Evolutionary conservation across 2,113 vertebrate genomes (phyloP).

Genomic region (Neotoma lepida): DNA sequence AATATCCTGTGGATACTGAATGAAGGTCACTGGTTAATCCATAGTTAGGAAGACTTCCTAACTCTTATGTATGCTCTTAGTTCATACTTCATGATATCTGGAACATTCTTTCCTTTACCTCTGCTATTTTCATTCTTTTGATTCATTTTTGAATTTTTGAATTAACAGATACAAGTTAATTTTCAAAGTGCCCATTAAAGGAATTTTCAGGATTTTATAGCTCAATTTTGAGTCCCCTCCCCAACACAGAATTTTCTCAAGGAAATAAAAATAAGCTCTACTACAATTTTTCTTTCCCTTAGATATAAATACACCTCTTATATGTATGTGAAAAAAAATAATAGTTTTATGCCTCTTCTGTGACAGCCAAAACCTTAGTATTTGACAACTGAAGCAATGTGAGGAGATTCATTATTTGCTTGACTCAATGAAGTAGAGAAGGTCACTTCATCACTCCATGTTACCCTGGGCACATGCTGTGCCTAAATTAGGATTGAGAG

Average conservation of each 20-base stretch:
- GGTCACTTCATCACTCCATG: constrained; percentile 90
- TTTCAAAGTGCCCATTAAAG: constrained; percentile 86
- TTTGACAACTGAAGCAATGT: constrained; percentile 93
- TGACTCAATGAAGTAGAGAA: constrained; percentile 93
- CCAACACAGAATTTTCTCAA: constrained; percentile 86
- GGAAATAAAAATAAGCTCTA: constrained; percentile 86
- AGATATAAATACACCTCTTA: constrained; percentile 86
- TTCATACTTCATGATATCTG: constrained; percentile 86
- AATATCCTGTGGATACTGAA: constrained; percentile 88
- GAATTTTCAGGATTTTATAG: constrained; percentile 85
- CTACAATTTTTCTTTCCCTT: constrained; percentile 87
- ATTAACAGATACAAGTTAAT: constrained; percentile 86
- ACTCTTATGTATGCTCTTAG: constrained; percentile 88
- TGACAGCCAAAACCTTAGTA: constrained; percentile 91
- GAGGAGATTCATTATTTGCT: constrained; percentile 93
- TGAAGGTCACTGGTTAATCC: constrained; percentile 87
- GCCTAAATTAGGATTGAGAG: constrained; percentile 93
- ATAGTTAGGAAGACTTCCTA: constrained; percentile 85
- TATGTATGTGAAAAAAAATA: constrained; percentile 91
- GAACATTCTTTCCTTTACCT: constrained; percentile 86
- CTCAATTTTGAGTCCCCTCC: constrained; percentile 85
- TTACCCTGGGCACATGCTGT: constrained; percentile 89
- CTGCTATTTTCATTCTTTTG: constrained; percentile 89
- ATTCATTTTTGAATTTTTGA: constrained; percentile 84
- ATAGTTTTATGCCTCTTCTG: constrained; percentile 86